Evolutionary conservation across 1,140 invertebrate genomes (phyloP).

Genomic region (Eupeodes corollae): DNA sequence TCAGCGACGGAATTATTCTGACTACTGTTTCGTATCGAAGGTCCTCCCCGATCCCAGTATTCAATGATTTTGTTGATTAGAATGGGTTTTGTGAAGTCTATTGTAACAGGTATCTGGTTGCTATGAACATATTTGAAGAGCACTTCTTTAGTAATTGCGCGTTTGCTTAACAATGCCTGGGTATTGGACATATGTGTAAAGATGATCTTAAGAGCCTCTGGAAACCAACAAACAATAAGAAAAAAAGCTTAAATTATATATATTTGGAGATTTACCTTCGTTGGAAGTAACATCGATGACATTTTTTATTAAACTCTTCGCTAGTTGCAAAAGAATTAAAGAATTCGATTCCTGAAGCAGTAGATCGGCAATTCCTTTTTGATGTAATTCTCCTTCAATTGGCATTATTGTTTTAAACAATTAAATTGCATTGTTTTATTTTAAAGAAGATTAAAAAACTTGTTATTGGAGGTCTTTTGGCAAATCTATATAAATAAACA

Average conservation of each 20-base stretch:
- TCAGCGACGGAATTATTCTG: constrained; percentile 1
- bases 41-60: constrained; percentile 29
- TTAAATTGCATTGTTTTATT: too few species aligned
- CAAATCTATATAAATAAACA: too few species aligned
- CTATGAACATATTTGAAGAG: constrained; percentile 40
- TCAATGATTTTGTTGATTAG: constrained; percentile 35
- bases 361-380: constrained; percentile 16
- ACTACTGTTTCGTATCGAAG: not conserved
- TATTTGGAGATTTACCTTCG: constrained; percentile 13
- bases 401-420: constrained; percentile 11
- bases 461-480: too few species aligned
- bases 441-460: too few species aligned
- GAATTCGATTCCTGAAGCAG: constrained; percentile 12
- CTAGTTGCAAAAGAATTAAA: constrained; percentile 16
- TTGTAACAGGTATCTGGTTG: constrained; percentile 26
- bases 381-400: constrained; percentile 11
- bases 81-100: constrained; percentile 39
- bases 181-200: constrained; percentile 34
- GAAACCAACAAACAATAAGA: constrained; percentile 12
- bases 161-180: constrained; percentile 36
- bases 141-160: constrained; percentile 37
- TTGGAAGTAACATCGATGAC: constrained; percentile 12
- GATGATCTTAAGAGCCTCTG: constrained; percentile 40
- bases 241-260: not conserved
- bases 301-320: constrained; percentile 20